Conservation (phyloP, 2,888 invertebrate species). For the Prosapia bicincta region DNA sequence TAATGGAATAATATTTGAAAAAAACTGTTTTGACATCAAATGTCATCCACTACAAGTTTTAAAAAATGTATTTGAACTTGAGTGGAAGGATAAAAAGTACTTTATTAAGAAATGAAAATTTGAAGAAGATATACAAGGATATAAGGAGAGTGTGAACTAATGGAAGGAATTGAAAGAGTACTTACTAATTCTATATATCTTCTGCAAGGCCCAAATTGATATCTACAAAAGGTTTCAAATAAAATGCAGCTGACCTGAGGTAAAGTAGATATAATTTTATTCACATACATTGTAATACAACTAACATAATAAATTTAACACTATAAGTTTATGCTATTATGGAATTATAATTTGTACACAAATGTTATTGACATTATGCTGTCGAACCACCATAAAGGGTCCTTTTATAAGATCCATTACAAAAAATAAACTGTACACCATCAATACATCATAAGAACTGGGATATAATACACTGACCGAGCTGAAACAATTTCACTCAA, state of each 20-base stretch:
- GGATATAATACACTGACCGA: not conserved
- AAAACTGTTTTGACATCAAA: too few species aligned
- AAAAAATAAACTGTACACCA: not conserved
- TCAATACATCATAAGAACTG: not conserved
- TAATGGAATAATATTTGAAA: too few species aligned
- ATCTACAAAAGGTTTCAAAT: not conserved
- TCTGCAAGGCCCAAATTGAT: too few species aligned
- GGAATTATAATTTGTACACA: not conserved
- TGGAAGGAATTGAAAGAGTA: too few species aligned
- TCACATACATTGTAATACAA: not conserved
- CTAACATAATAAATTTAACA: not conserved
- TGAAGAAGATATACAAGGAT: too few species aligned
- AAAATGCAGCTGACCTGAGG: not conserved
- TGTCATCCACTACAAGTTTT: too few species aligned
- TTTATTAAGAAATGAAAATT: too few species aligned
- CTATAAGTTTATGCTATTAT: not conserved
- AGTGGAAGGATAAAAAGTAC: too few species aligned
- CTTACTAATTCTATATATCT: too few species aligned
- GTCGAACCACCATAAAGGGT: not conserved
- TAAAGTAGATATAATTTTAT: conserved; percentile 2
- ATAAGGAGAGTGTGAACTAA: too few species aligned
- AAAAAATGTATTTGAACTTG: too few species aligned
- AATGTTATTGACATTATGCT: not conserved
- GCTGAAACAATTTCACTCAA: not conserved
- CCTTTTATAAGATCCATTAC: not conserved